Evolutionary conservation across 2,113 vertebrate genomes (phyloP).

Genomic region (Oncorhynchus kisutch): DNA sequence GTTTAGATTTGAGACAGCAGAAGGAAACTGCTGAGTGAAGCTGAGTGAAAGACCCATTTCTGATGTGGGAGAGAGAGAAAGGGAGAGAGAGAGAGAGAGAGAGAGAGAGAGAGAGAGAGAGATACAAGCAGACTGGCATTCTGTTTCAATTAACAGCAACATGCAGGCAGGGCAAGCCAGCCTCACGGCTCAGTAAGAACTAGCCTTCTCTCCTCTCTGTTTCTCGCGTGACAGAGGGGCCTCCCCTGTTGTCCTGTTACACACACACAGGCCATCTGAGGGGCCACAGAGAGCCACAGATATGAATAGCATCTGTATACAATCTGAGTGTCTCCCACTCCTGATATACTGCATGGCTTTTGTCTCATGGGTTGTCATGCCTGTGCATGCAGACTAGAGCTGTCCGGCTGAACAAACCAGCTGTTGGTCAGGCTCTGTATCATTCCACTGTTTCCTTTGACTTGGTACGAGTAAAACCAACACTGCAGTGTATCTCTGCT

Average conservation of each 20-base stretch:
- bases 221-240: constrained; percentile 36
- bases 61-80: not conserved
- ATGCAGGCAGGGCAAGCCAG: not conserved
- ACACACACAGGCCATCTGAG: not conserved
- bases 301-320: no score
- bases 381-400: not conserved
- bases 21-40: constrained; percentile 48
- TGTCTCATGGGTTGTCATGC: no score
- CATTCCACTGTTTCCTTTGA: no score
- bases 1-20: constrained; percentile 51
- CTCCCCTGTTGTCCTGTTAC: not conserved
- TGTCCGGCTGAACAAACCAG: no score
- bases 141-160: not conserved
- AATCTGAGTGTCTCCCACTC: no score
- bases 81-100: no score
- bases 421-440: no score
- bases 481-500: no score
- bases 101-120: no score
- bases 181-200: no score
- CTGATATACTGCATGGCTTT: no score
- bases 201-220: constrained; percentile 27
- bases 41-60: constrained; percentile 4
- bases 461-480: no score
- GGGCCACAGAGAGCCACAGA: not conserved
- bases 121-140: constrained; percentile 25